Conservation (phyloP, 2,888 invertebrate genomes). For the Platypus cylindrus region DNA sequence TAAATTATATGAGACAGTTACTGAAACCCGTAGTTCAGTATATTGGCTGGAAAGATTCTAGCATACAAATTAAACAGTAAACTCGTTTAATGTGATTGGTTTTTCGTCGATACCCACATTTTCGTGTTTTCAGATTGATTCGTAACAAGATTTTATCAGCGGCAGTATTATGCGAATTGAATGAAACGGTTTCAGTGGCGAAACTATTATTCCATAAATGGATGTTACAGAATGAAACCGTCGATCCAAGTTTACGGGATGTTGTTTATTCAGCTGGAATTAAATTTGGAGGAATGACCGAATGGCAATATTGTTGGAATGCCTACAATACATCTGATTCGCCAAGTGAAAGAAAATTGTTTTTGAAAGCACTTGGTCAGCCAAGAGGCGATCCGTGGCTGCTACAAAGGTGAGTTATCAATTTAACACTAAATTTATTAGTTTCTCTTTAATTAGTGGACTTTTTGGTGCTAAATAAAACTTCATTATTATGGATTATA, state of each 20-base stretch:
- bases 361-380: constrained; percentile 58
- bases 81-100: constrained; percentile 9
- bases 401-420: constrained; percentile 60
- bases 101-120: background rate
- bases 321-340: constrained; percentile 52
- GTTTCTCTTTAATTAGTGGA: too few species aligned
- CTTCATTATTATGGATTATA: too few species aligned
- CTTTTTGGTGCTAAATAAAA: too few species aligned
- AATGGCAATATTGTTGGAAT: constrained; percentile 69
- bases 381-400: constrained; percentile 63
- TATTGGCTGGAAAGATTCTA: constrained; percentile 52
- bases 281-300: constrained; percentile 52
- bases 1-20: constrained; percentile 46
- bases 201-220: constrained; percentile 57
- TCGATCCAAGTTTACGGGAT: constrained; percentile 64
- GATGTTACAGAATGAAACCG: constrained; percentile 50
- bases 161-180: constrained; percentile 59
- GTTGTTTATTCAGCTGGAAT: constrained; percentile 56
- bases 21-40: constrained; percentile 44
- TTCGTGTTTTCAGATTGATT: constrained; percentile 44
- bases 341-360: constrained; percentile 57
- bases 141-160: constrained; percentile 58
- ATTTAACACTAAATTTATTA: too few species aligned
- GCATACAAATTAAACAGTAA: constrained; percentile 51
- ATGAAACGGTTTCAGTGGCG: constrained; percentile 56